Base-by-base conservation (phyloP, 2,797 vertebrate genomes). In the Sciaenops ocellatus region DNA sequence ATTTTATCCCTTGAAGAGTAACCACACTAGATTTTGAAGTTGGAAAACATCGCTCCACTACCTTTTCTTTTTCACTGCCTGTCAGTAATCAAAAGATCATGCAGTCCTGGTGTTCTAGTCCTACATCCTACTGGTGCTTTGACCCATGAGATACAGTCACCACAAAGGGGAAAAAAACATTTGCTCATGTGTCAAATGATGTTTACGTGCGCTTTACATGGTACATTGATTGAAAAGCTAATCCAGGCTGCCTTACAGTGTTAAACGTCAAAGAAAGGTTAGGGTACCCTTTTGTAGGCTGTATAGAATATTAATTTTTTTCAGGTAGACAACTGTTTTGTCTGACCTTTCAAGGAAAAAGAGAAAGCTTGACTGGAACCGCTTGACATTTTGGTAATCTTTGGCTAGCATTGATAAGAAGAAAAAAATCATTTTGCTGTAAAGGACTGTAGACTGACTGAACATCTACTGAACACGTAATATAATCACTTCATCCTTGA, bases 351-450 rank as follows among this genome's bases (percentile, higher is more conserved):
- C 85, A 91, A 87, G 84, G 92, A 84, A 90, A 90, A 93, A 93
- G 89, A 90, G 87, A 90, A 93, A 93, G 92, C 92, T 94, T 90
- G 91, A 94, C 93, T 94, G 90, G 90, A 95, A 93, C 90, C 70
- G 90, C 92, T 95, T 96, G 95, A 96, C 95, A 96, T 96, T 96
- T 96, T 92, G 83, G 84, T 92, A 94, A 93, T 94, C 93, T 93
- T 92, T 89, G 89, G 92, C 91, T 84, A 87, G 90, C 88, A 88
- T 79, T 93, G 94, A 96, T 95, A 95, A 95, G 92, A 83, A 62
- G 72, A 62, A 62, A 82, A 71, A 83, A 78, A 85, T 61, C 24
- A 68, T 87, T 91, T 93, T 82, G 87, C 88, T 92, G 82, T 89
- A 84, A 90, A 82, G 81, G 85, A 81, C 62, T 72, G 59, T 60